Base-by-base conservation (phyloP, 2,113 vertebrate species). In the Pongo abelii region DNA sequence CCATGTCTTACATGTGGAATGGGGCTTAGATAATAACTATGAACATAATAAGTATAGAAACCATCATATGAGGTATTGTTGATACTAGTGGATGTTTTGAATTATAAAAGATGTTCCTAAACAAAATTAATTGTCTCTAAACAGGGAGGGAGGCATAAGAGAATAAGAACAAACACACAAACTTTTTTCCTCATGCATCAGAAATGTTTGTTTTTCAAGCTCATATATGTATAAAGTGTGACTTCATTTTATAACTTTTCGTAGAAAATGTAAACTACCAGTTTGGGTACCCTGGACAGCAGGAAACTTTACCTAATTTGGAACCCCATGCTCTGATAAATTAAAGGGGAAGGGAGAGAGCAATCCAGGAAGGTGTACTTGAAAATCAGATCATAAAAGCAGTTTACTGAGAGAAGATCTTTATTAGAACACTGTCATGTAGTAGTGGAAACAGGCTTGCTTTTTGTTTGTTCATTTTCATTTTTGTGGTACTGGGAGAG, bases 11-110 rank as follows among this genome's bases (percentile, higher is more conserved):
- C 23, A 67, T 57, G 38, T 23, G 38, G 30, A 78, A 5, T 57
- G 55, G 79, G 55, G 57, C 83, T 86, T 3, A 89, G 30, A 38
- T 52, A 87, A 61, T 83, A 74, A n/a, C 38, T 77, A 18, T 93
- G 59, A 93, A 52, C 46, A 91, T 83, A 84, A 1, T 91, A 85
- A 95, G 50, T 86, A 46, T 93, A 94, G 86, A 74, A 79, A 52
- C 40, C 59, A 75, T 78, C 40, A 48, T n/a, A 14, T 83, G 85
- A 93, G 59, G 43, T 87, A 30, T 94, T 40, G 59, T 79, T 46
- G 84, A 87, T 86, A 40, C 30, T 30, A 92, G 11, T 70, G 25
- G 25, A n/a, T 79, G 0, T 67, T 55, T 75, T 30, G 87, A 91
- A 55, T 95, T n/a, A 86, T 88, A 81, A 93, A 25, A 83, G 48